Evolutionary conservation across 2,888 invertebrate genomes (phyloP).

Genomic region (Poecilus cupreus): DNA sequence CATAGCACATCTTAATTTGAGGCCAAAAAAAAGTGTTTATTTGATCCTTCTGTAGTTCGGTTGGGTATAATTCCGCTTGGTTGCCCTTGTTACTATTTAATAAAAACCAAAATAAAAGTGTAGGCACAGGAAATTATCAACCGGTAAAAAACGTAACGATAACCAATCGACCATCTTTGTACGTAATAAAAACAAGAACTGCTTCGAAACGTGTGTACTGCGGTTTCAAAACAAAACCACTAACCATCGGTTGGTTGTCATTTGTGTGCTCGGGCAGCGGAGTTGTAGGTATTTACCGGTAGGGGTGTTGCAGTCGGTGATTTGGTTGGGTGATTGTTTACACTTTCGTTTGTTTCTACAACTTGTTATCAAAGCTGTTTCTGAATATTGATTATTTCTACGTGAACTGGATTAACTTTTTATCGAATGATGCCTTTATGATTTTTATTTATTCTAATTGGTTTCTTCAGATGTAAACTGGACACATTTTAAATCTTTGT

Average conservation of each 20-base stretch:
- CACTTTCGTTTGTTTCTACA: conserved; percentile 46
- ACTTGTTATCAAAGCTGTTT: conserved; percentile 44
- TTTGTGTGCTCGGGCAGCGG: conserved; percentile 24
- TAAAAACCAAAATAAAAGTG: conserved; percentile 51
- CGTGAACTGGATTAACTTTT: conserved; percentile 58
- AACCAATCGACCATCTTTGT: conserved; percentile 46
- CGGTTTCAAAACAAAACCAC: conserved; percentile 53
- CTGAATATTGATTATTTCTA: conserved; percentile 55
- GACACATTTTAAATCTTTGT: not conserved
- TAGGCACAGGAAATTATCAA: conserved; percentile 53
- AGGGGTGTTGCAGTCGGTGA: not conserved
- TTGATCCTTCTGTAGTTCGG: not conserved
- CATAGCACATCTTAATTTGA: not conserved
- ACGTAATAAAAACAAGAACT: conserved; percentile 41
- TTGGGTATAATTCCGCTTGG: conserved; percentile 13
- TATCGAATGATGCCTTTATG: conserved; percentile 18
- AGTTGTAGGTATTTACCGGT: not conserved
- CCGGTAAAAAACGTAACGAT: conserved; percentile 41
- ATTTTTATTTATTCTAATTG: conserved; percentile 44
- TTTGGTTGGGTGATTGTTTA: conserved; percentile 40
- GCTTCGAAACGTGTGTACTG: conserved; percentile 55
- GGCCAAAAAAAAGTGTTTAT: not conserved
- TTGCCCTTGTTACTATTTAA: conserved; percentile 39
- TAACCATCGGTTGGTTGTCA: conserved; percentile 55
- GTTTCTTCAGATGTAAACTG: conserved; percentile 3